A percentile compares a stretch with the other conserved stretches of the same genome.
phyloP scores from a whole-genome alignment of 92 coral and sea anemone species.

The Hydrozoanthus gracilis region DNA sequence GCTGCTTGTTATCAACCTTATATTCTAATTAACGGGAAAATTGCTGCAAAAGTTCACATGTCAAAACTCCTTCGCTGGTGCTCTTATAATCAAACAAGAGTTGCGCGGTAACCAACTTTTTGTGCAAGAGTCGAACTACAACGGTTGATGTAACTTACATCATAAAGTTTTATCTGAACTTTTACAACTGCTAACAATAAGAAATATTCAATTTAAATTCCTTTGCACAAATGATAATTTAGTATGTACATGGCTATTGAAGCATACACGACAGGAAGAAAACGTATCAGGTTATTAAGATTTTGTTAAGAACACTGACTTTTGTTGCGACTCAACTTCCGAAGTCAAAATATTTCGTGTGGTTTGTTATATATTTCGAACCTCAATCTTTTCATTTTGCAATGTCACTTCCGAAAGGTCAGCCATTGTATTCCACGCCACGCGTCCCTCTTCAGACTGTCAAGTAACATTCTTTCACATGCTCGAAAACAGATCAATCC shows the following conservation, averaged over 20 bases:
- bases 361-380: neutral
- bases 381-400: neutral
- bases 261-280: neutral
- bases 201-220: constrained; percentile 14
- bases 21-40: neutral
- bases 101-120: neutral
- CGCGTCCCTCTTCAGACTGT: constrained; percentile 42
- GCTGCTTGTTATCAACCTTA: neutral
- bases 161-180: neutral
- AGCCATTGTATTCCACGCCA: constrained; percentile 29
- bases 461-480: constrained; percentile 37
- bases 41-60: neutral
- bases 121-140: neutral
- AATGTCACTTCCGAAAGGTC: constrained; percentile 15
- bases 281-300: neutral
- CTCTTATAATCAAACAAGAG: neutral
- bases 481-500: constrained; percentile 12
- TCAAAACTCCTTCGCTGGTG: neutral
- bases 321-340: neutral
- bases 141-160: neutral
- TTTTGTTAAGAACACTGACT: constrained; percentile 5
- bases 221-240: constrained; percentile 11
- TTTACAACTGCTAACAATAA: constrained; percentile 17
- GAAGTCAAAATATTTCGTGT: neutral
- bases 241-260: constrained; percentile 14